Evolutionary conservation across 2,888 invertebrate species (phyloP).

Genomic region (Linnaemya tessellans): DNA sequence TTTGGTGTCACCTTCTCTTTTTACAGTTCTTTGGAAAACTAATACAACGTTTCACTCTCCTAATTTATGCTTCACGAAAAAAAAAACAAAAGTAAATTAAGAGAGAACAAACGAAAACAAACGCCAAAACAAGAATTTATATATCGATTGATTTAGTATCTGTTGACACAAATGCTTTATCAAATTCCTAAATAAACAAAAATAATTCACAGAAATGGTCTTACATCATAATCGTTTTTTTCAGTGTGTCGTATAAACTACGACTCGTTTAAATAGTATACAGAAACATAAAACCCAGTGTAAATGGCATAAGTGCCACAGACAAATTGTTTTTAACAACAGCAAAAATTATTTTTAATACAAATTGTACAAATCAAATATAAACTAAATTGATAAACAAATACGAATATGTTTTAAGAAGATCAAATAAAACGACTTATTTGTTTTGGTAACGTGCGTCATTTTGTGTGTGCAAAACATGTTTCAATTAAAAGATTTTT

Average conservation of each 20-base stretch:
- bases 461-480: not conserved
- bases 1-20: no score
- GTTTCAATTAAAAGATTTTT: not conserved
- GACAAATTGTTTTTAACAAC: not conserved
- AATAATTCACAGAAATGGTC: not conserved
- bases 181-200: slow-evolving; percentile 17
- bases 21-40: no score
- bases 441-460: not conserved
- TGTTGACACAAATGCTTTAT: not conserved
- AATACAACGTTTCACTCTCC: not conserved
- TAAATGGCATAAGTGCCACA: slow-evolving; percentile 7
- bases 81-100: no score
- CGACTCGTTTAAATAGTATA: slow-evolving; percentile 2
- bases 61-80: not conserved
- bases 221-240: not conserved
- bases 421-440: slow-evolving; percentile 6
- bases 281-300: slow-evolving; percentile 12
- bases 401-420: slow-evolving; percentile 1
- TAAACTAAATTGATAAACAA: slow-evolving; percentile 30
- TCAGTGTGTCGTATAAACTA: not conserved
- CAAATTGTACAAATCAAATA: not conserved
- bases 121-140: not conserved
- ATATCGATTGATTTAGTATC: not conserved
- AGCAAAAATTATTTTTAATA: not conserved
- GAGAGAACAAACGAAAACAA: not conserved